These are phyloP conservation scores for Tetramorium simillimum DNA, from an alignment of 1,140 invertebrate genomes.

Conservation along the genomic window DNA sequence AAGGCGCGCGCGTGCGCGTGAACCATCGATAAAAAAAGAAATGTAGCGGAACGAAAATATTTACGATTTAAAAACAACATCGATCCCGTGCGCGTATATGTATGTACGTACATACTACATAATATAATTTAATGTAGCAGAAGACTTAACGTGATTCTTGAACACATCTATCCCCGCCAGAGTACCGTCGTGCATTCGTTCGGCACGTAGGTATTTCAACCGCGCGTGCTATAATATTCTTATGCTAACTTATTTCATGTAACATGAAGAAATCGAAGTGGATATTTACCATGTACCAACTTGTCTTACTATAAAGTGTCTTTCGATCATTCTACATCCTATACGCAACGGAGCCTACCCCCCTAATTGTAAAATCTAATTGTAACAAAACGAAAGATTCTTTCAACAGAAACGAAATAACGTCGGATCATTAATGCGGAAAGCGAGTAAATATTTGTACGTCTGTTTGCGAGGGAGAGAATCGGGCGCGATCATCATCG, in stretches of 20 bases:
- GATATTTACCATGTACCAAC: too few species aligned
- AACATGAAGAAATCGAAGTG: slow-evolving; percentile 39
- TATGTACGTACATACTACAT: too few species aligned
- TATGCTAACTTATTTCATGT: slow-evolving; percentile 61
- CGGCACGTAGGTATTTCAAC: neutral
- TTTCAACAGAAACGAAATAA: neutral
- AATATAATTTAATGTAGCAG: neutral
- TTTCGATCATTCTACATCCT: too few species aligned
- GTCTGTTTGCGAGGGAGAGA: neutral
- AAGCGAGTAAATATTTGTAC: neutral
- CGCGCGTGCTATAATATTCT: slow-evolving; percentile 35
- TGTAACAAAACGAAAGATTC: neutral
- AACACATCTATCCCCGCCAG: too few species aligned
- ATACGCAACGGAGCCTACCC: too few species aligned
- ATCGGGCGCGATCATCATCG: neutral
- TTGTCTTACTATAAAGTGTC: neutral
- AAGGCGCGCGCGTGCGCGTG: slow-evolving; percentile 63
- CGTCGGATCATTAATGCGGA: neutral
- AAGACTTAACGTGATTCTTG: neutral
- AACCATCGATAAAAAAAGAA: neutral
- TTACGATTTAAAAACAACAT: neutral
- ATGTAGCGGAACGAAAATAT: slow-evolving; percentile 24
- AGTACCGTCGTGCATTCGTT: too few species aligned
- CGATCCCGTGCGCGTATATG: too few species aligned
- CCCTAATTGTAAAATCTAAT: too few species aligned